phyloP scores from a whole-genome alignment of 2,113 vertebrate genomes.

The Poeciliopsis turrubarensis region DNA sequence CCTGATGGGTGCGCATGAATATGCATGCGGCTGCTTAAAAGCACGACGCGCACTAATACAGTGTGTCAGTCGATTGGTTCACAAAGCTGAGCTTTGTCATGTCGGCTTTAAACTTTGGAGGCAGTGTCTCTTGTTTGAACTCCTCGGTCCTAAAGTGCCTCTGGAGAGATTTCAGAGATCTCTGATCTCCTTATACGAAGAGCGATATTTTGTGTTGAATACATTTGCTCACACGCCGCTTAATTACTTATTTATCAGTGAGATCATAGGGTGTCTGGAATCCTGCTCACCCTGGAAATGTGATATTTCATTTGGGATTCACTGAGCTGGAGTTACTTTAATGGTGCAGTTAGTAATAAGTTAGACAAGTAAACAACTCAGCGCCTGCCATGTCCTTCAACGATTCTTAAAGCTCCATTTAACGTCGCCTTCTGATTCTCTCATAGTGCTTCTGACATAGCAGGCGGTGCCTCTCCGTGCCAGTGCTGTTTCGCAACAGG shows the following conservation, averaged over 20 bases:
- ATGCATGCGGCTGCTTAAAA: conserved; percentile 53
- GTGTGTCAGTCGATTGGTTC: conserved; percentile 52
- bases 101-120: conserved; percentile 52
- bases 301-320: conserved; percentile 44
- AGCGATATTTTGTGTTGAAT: conserved; percentile 25
- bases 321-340: conserved; percentile 35
- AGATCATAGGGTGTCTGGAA: conserved; percentile 17
- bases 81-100: conserved; percentile 63
- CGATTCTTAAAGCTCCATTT: conserved; percentile 10
- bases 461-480: background rate
- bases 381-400: conserved; percentile 3
- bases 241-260: conserved; percentile 49
- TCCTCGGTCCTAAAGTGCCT: conserved; percentile 17
- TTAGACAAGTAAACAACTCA: conserved; percentile 60
- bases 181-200: conserved; percentile 10
- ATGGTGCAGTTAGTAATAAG: conserved; percentile 35
- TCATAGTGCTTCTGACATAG: background rate
- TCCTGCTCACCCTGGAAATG: conserved; percentile 29
- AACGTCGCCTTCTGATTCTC: conserved; percentile 4
- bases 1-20: conserved; percentile 58
- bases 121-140: conserved; percentile 45
- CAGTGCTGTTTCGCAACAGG: conserved; percentile 4
- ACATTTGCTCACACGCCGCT: conserved; percentile 7
- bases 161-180: conserved; percentile 28
- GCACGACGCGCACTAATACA: conserved; percentile 50